Base-by-base conservation (phyloP, 2,797 vertebrate genomes). In the Luscinia megarhynchos region DNA sequence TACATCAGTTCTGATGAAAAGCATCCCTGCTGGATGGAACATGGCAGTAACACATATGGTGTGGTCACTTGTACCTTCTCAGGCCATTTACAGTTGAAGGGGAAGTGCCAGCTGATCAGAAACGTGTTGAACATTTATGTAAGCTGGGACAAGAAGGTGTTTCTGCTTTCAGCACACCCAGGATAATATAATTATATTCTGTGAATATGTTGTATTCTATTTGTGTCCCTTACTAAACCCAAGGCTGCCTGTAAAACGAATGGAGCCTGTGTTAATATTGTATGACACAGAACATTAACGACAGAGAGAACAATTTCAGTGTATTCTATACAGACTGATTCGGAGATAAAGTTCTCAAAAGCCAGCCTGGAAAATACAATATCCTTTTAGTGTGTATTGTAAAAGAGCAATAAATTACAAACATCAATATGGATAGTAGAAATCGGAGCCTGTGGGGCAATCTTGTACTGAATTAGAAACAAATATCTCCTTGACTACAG, bases 401-500 rank as follows among this genome's bases (percentile, higher is more conserved):
- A 61, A 95, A 95, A 83, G 87, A 54, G 54, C 84, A 75, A 92
- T 89, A 84, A 96, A 93, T 73, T 94, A 73, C 45, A 89, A 95
- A 77, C 29, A 53, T 87, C 84, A 46, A 78, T 82, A 88, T 12
- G 22, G 78, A 86, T 77, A 88, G 67, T 50, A 55, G 80, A 94
- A 95, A 95, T 82, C 6, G 10, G 73, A 92, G 94, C 82, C 93
- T 86, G 88, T 58, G 84, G 78, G 89, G 78, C 79, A 92, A 89
- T 91, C 68, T 67, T 61, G 76, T 88, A 34, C 62, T 61, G 77
- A 96, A 95, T 94, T 94, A 96, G n/a, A 94, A 96, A 67, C 86
- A 90, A 95, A 53, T 89, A 48, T 67, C 75, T 80, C 75, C 69
- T 89, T 93, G 77, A 93, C 67, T 81, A 67, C 69, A 89, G 89